Conservation (phyloP, 2,113 vertebrate genomes). For the Microcebus murinus region DNA sequence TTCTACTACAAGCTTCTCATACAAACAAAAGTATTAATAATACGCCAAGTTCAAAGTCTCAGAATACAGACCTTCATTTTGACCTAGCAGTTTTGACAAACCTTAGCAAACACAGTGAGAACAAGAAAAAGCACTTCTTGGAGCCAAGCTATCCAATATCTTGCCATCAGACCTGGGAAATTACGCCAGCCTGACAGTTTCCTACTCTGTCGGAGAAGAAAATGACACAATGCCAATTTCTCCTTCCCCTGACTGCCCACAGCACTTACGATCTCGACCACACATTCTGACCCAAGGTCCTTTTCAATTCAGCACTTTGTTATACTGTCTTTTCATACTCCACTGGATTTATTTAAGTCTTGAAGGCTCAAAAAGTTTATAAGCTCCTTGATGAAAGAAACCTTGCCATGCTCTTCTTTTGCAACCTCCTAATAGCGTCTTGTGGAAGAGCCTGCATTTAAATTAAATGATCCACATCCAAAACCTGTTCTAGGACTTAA, state of each 20-base stretch:
- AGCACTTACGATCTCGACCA: background rate
- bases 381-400: slow-evolving; percentile 54
- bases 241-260: background rate
- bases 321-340: slow-evolving; percentile 6
- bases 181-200: background rate
- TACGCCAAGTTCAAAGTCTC: background rate
- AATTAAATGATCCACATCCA: slow-evolving; percentile 5
- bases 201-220: background rate
- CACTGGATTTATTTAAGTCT: slow-evolving; percentile 49
- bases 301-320: background rate
- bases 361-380: slow-evolving; percentile 52
- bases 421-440: background rate
- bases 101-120: background rate
- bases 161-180: background rate
- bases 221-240: background rate
- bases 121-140: background rate
- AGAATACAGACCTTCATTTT: background rate
- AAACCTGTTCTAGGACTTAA: slow-evolving; percentile 13
- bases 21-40: background rate
- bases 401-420: slow-evolving; percentile 4
- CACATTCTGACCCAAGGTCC: background rate
- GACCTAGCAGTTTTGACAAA: background rate
- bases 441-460: slow-evolving; percentile 36
- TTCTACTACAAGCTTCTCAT: background rate
- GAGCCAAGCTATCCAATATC: background rate